Evolutionary conservation across 2,888 invertebrate species (phyloP).

Genomic region (Heterodera filipjevi): DNA sequence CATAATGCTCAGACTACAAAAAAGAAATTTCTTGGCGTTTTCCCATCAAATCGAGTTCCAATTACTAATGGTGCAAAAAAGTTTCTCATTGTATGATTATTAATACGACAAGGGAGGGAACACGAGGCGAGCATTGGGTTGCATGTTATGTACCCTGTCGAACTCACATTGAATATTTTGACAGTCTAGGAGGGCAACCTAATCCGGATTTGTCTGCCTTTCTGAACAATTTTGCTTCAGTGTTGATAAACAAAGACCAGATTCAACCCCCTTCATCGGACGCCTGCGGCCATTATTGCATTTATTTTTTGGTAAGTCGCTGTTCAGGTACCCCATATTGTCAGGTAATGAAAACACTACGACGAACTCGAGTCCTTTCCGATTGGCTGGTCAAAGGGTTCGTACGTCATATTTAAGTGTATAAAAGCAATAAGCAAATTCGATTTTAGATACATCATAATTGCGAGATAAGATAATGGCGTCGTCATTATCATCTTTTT

Average conservation of each 20-base stretch:
- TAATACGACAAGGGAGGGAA: conserved; percentile 14
- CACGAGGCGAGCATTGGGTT: too few species aligned
- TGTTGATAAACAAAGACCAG: neutral
- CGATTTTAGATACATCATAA: too few species aligned
- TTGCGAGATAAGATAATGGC: too few species aligned
- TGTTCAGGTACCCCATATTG: neutral
- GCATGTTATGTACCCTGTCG: neutral
- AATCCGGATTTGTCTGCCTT: neutral
- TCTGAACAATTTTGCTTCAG: neutral
- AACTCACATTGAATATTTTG: conserved; percentile 2
- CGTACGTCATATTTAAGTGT: too few species aligned
- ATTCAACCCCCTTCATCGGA: conserved; percentile 11
- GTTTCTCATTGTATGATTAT: neutral
- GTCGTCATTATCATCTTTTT: too few species aligned
- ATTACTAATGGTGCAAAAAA: neutral
- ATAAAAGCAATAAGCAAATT: too few species aligned
- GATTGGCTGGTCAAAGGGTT: too few species aligned
- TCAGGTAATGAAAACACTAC: too few species aligned
- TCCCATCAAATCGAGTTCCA: conserved; percentile 2
- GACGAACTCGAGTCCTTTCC: too few species aligned
- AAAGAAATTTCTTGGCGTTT: conserved; percentile 15
- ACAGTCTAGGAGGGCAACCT: neutral
- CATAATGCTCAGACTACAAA: neutral
- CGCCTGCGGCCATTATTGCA: conserved; percentile 18
- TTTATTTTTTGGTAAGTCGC: conserved; percentile 5